These are phyloP conservation scores for Pheucticus melanocephalus DNA, from an alignment of 2,113 vertebrate species.

Conservation along the genomic window DNA sequence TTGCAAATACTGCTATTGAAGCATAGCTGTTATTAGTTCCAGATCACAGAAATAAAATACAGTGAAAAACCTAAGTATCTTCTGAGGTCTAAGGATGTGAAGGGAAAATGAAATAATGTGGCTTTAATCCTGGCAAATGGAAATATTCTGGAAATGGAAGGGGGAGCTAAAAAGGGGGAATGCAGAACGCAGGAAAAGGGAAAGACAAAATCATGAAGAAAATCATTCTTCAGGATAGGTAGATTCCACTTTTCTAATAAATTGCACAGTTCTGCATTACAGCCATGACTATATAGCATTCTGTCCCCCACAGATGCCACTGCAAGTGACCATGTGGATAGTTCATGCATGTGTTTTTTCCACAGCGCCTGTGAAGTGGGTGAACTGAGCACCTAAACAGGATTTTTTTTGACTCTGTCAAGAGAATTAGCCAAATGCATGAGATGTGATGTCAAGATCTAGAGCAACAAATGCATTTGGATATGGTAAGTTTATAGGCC, in stretches of 20 bases:
- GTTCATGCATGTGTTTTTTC: background rate
- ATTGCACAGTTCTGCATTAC: background rate
- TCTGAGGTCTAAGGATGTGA: background rate
- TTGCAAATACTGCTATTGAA: background rate
- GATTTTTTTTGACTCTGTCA: background rate
- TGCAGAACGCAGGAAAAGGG: background rate
- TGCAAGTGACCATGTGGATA: background rate
- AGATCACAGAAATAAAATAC: background rate
- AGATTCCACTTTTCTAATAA: background rate
- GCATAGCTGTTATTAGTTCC: background rate
- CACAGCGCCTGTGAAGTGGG: background rate
- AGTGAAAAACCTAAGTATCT: background rate
- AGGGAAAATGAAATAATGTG: background rate
- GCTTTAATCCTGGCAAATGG: background rate
- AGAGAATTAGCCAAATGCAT: background rate
- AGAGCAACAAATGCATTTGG: background rate
- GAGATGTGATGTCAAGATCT: background rate
- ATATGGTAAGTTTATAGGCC: background rate
- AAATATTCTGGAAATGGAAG: background rate
- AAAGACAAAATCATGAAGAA: background rate
- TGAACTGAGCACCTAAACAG: background rate
- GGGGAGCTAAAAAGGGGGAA: background rate
- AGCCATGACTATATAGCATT: background rate
- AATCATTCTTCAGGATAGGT: background rate
- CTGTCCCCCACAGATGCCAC: accelerated